Percentiles rank a stretch among this genome's conserved stretches.
Evolutionary conservation across 2,888 invertebrate species (phyloP).

Genomic region (Melanophora roralis): DNA sequence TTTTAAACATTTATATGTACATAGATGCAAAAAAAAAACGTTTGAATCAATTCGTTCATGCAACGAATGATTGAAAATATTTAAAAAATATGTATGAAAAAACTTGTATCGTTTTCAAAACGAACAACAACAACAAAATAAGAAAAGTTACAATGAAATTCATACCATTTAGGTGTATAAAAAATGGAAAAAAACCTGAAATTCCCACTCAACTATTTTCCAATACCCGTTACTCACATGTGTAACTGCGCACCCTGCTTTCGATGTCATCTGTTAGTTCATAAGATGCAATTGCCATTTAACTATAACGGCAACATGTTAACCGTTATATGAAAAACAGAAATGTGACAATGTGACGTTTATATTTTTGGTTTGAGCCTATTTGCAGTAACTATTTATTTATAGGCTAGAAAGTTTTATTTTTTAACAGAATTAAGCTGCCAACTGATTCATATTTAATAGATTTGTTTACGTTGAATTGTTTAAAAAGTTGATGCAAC

Average conservation of each 20-base stretch:
- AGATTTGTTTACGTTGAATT: too few species aligned
- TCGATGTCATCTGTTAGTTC: not conserved
- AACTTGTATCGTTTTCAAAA: not conserved
- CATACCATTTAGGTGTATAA: slow-evolving; percentile 41
- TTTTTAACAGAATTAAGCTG: slow-evolving; percentile 13
- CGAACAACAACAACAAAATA: not conserved
- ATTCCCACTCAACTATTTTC: slow-evolving; percentile 10
- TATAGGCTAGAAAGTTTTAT: slow-evolving; percentile 14
- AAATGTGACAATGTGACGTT: not conserved
- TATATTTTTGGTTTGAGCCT: not conserved
- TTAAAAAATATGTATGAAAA: not conserved
- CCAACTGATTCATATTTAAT: not conserved
- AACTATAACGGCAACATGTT: not conserved
- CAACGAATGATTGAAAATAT: slow-evolving; percentile 15
- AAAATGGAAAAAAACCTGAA: slow-evolving; percentile 20
- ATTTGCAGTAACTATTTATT: slow-evolving; percentile 20
- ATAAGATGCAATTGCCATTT: not conserved
- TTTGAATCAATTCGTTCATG: not conserved
- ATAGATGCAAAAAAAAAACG: too few species aligned
- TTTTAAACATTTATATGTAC: not conserved
- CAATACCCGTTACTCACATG: not conserved
- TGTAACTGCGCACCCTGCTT: not conserved
- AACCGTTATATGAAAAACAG: not conserved
- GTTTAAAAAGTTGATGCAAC: slow-evolving; percentile 37
- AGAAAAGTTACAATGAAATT: slow-evolving; percentile 33